Evolutionary conservation across 2,797 vertebrate genomes (phyloP).

Genomic region (Acanthurus lineatus): DNA sequence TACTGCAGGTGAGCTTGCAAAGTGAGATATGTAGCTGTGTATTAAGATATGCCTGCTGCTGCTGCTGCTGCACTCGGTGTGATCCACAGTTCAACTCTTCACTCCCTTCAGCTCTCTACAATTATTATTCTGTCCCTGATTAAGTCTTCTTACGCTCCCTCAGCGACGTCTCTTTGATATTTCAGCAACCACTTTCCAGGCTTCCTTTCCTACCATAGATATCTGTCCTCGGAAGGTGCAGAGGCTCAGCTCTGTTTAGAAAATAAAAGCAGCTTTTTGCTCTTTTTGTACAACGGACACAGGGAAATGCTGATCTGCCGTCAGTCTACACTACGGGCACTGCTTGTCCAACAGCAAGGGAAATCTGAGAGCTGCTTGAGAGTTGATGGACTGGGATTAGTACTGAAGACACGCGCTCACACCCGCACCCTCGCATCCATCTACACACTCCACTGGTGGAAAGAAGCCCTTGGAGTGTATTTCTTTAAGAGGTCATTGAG

Average conservation of each 20-base stretch:
- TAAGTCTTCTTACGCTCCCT: conserved; percentile 28
- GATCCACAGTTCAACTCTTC: conserved; percentile 35
- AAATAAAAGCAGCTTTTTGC: conserved; percentile 58
- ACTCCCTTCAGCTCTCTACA: conserved; percentile 18
- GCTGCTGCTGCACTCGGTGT: conserved; percentile 51
- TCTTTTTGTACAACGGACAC: conserved; percentile 44
- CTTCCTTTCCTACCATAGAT: conserved; percentile 40
- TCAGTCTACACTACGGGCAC: conserved; percentile 57
- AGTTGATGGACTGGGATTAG: conserved; percentile 59
- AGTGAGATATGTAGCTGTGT: conserved; percentile 62
- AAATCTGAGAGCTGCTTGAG: conserved; percentile 45
- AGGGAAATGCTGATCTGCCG: conserved; percentile 53
- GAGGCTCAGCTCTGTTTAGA: conserved; percentile 26
- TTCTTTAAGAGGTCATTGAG: conserved; percentile 65
- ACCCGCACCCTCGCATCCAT: conserved; percentile 33
- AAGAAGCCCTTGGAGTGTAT: conserved; percentile 78
- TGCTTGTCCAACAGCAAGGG: conserved; percentile 39
- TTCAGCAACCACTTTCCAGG: conserved; percentile 3
- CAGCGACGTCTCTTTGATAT: conserved; percentile 21
- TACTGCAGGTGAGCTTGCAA: conserved; percentile 46
- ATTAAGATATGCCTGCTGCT: conserved; percentile 68
- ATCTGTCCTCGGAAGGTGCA: conserved; percentile 34
- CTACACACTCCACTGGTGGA: conserved; percentile 71
- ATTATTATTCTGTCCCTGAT: conserved; percentile 48
- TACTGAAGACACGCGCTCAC: conserved; percentile 30